Evolutionary conservation across 2,113 vertebrate species (phyloP).

Genomic region (Gallinago media): DNA sequence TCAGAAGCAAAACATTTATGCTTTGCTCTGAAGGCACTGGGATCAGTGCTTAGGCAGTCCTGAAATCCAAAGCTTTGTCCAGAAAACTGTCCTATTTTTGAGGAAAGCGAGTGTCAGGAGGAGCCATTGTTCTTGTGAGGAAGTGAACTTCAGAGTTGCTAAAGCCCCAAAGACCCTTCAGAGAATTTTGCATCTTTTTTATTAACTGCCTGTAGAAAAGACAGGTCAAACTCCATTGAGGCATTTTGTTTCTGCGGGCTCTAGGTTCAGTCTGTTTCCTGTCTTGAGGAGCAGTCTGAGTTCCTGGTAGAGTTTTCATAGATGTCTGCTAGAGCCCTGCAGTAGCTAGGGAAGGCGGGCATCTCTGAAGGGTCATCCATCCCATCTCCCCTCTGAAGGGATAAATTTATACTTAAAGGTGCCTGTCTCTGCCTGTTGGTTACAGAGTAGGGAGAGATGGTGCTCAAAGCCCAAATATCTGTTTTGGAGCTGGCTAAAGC

Average conservation of each 20-base stretch:
- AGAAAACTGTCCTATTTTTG: not conserved
- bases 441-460: not conserved
- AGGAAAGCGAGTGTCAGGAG: not conserved
- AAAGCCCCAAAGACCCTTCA: not conserved
- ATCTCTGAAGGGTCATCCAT: not conserved
- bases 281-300: not conserved
- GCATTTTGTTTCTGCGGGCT: not conserved
- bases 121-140: not conserved
- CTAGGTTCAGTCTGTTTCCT: not conserved
- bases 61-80: not conserved
- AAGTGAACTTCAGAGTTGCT: not conserved
- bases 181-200: not conserved
- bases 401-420: not conserved
- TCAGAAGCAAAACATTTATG: not conserved
- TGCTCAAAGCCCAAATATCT: not conserved
- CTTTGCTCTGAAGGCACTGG: not conserved
- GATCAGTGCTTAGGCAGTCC: not conserved
- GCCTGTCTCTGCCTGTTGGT: not conserved
- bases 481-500: not conserved
- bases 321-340: not conserved
- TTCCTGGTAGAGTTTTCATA: not conserved
- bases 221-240: not conserved
- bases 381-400: not conserved
- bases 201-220: not conserved
- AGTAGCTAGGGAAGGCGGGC: not conserved